Percentiles rank a stretch among this genome's conserved stretches.
Conservation (phyloP, 2,888 invertebrate genomes). For the Reticulitermes lucifugus region DNA sequence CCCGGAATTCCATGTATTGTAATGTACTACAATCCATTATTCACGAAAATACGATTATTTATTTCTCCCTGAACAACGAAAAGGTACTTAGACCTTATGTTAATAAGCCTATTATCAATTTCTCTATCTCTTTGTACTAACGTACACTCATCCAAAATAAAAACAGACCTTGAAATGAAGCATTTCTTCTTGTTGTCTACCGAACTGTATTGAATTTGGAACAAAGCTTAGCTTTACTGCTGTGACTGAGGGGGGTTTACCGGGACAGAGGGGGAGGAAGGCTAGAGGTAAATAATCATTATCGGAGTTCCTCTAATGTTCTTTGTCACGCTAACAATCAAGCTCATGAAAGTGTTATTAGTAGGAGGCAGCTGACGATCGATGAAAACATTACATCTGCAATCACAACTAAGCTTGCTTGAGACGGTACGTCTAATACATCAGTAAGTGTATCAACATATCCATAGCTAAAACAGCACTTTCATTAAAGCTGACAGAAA, state of each 20-base stretch:
- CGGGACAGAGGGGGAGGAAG: not conserved
- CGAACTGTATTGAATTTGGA: too few species aligned
- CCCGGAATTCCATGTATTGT: too few species aligned
- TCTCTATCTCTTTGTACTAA: too few species aligned
- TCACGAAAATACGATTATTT: too few species aligned
- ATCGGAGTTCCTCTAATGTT: conserved; percentile 22
- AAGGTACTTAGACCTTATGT: too few species aligned
- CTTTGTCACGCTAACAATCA: conserved; percentile 24
- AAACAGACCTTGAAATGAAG: too few species aligned
- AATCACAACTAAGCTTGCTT: not conserved
- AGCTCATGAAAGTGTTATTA: conserved; percentile 27
- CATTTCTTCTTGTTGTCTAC: too few species aligned
- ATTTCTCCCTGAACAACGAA: too few species aligned
- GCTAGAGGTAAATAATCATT: conserved; percentile 35
- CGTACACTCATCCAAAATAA: too few species aligned
- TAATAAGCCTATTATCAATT: too few species aligned
- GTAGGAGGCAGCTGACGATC: not conserved
- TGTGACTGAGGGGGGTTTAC: not conserved
- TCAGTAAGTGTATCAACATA: not conserved
- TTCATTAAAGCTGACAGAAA: not conserved
- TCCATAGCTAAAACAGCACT: not conserved
- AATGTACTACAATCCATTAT: too few species aligned
- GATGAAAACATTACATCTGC: conserved; percentile 8
- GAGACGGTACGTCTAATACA: not conserved
- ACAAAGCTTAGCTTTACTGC: too few species aligned